Base-by-base conservation (phyloP, 2,888 invertebrate genomes). In the Agriopis leucophaearia region DNA sequence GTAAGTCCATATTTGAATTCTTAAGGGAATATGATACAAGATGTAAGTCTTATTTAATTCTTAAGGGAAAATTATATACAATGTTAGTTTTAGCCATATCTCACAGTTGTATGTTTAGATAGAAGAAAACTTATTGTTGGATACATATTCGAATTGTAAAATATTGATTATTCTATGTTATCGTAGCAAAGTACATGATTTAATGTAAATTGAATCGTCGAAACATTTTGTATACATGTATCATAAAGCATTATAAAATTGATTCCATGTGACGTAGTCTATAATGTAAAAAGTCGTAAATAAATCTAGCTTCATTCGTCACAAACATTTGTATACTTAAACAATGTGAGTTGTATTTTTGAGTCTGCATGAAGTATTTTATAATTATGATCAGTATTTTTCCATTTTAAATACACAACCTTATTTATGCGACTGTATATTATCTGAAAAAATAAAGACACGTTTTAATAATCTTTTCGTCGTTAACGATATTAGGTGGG, bases 1-100 rank as follows among this genome's bases (percentile, higher is more conserved):
- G 50, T 35, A 50, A 35, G 50, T 50, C 18, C 5, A 50, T 50
- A 47, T 47, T 47, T 47, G 47, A 16, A 18, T 16, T 48, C 18
- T 44, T 48, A 18, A 47, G 87, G 57, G 88, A 89, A 58, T 85
- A 81, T 42, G 82, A 85, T 64, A 77, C 80, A 7, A 75, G 80
- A 54, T 71, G 89, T 90, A 74, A 90, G 89, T 88, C 13, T 15
- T 57, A 45, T n/a, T 45, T 57, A 27, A 36, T 57, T 35, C 3
- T 27, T 18, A 12, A 27, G 12, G 12, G 10, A 15, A 36, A 27
- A 12, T 50, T 12, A 50, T 50, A 50, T 12, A 1, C 47, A 3
- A 48, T 8, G 50, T 35, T 35, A 35, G 50, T 51, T 27, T 27
- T 27, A 27, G 27, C 27, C 6, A 50, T 50, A 48, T 48, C 27